phyloP scores from a whole-genome alignment of 2,113 vertebrate species.

The Otocyon megalotis region DNA sequence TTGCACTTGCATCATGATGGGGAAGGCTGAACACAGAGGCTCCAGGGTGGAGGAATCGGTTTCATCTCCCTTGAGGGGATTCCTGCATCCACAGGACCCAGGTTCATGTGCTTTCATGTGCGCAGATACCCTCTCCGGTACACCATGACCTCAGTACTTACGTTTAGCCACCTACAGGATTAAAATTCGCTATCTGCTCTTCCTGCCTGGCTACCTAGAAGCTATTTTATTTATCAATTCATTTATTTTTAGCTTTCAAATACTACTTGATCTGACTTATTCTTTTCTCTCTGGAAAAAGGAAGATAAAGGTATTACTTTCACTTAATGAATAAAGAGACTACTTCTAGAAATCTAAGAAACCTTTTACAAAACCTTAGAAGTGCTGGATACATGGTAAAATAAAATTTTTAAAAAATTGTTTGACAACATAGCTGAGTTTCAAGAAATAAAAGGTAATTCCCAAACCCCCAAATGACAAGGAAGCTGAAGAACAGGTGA shows the following conservation, averaged over 20 bases:
- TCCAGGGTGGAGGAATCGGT: background rate
- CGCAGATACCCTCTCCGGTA: background rate
- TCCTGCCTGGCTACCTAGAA: background rate
- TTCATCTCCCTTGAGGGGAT: background rate
- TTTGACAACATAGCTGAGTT: conserved; percentile 29
- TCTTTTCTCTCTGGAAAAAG: background rate
- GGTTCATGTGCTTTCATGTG: background rate
- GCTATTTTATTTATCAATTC: background rate
- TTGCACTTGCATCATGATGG: background rate
- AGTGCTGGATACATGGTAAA: background rate
- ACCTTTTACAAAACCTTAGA: background rate
- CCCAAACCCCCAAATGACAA: background rate
- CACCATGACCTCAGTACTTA: background rate
- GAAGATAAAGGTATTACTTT: background rate
- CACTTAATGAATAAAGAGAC: background rate
- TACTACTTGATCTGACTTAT: background rate
- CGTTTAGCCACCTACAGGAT: background rate
- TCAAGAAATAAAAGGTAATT: conserved; percentile 16
- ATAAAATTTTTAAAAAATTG: background rate
- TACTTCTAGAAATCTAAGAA: conserved; percentile 10
- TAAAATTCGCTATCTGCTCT: background rate
- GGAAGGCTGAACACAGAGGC: too few relatives aligned
- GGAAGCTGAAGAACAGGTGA: background rate
- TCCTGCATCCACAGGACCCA: background rate
- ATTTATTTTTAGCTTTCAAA: background rate